Conservation (phyloP, 2,888 invertebrate genomes). For the Celastrina argiolus region DNA sequence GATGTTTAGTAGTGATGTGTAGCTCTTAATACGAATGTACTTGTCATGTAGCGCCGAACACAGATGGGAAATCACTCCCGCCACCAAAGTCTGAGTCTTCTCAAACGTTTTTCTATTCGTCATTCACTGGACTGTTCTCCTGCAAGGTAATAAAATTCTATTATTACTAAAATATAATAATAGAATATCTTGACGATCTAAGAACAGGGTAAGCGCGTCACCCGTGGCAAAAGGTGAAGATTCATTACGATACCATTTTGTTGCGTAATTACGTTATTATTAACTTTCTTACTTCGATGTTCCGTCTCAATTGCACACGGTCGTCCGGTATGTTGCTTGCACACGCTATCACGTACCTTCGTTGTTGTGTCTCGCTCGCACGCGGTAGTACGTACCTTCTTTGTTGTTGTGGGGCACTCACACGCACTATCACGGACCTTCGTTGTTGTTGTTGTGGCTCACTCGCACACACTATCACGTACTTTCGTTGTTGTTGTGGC, state of each 20-base stretch:
- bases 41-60: neutral
- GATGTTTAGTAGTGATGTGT: neutral
- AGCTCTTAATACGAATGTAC: neutral
- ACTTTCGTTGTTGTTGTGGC: neutral
- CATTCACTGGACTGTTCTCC: constrained; percentile 67
- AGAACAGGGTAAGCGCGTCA: too few relatives aligned
- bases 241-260: too few relatives aligned
- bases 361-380: neutral
- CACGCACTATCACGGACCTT: neutral
- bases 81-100: constrained; percentile 62
- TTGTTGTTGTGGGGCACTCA: neutral
- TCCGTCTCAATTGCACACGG: neutral
- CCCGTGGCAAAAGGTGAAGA: too few relatives aligned
- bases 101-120: constrained; percentile 46
- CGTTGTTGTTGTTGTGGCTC: neutral
- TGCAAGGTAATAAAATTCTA: constrained; percentile 31
- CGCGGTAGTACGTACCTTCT: neutral
- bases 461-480: neutral
- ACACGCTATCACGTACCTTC: neutral
- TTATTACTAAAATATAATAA: too few relatives aligned
- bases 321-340: neutral
- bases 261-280: neutral
- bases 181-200: too few relatives aligned
- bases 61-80: constrained; percentile 32
- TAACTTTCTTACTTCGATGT: too few relatives aligned